Percentiles rank a stretch among this genome's conserved stretches.
Conservation (phyloP, 37 sponge, comb jelly and placozoan species). For the Dysidea cf. avara region DNA sequence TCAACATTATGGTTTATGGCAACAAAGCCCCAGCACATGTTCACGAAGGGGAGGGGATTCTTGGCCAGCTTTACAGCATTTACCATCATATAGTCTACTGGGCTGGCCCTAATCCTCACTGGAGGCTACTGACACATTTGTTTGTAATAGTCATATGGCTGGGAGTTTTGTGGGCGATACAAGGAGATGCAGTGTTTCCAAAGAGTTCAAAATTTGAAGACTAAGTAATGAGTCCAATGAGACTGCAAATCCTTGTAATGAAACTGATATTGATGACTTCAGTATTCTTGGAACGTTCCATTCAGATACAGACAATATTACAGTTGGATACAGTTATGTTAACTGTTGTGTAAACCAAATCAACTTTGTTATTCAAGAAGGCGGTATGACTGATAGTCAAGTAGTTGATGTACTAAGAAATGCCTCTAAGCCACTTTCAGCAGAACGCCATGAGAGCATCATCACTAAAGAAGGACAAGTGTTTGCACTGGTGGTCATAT, state of each 20-base stretch:
- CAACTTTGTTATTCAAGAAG: no score
- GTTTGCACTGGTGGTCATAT: conserved; percentile 61
- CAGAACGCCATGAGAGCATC: neutral
- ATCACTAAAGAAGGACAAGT: conserved; percentile 53
- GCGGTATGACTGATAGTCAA: conserved; percentile 4
- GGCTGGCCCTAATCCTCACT: no score
- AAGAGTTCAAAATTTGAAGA: neutral
- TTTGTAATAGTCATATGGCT: conserved; percentile 41
- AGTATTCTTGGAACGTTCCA: neutral
- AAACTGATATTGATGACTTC: neutral
- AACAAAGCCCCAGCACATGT: no score
- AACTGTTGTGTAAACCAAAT: no score
- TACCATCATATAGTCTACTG: no score
- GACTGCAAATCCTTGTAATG: neutral
- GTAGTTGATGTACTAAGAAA: neutral
- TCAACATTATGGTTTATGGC: no score
- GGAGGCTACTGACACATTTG: conserved; percentile 29
- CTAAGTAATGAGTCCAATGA: neutral
- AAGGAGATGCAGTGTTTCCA: conserved; percentile 49
- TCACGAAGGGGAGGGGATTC: no score
- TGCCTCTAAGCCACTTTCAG: neutral
- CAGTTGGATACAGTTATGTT: no score
- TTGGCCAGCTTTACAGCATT: no score
- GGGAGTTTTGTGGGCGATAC: conserved; percentile 69
- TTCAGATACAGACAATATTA: neutral